phyloP scores from a whole-genome alignment of 2,113 vertebrate species.

The Notothenia rossii region DNA sequence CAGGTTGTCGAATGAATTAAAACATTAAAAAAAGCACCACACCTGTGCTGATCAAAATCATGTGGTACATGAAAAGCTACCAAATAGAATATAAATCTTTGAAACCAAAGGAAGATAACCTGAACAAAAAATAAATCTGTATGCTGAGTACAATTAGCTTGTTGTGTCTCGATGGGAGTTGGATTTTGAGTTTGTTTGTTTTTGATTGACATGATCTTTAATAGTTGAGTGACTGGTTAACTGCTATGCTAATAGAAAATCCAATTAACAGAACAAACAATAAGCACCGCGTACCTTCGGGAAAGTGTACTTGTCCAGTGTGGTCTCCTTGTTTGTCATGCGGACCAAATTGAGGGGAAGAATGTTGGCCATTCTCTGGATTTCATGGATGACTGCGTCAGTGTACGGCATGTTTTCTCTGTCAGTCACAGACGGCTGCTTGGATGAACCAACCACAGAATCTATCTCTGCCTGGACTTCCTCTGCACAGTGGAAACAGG shows the following conservation, averaged over 20 bases:
- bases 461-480: constrained; percentile 82
- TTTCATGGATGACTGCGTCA: constrained; percentile 87
- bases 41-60: background rate
- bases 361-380: constrained; percentile 85
- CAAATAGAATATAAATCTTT: background rate
- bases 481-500: constrained; percentile 36
- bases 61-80: background rate
- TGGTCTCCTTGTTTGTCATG: constrained; percentile 58
- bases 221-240: too few species aligned
- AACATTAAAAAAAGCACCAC: background rate
- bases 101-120: too few species aligned
- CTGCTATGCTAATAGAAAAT: background rate
- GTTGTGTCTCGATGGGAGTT: too few species aligned
- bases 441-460: constrained; percentile 63
- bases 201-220: background rate
- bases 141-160: too few species aligned
- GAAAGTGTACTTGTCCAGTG: constrained; percentile 76
- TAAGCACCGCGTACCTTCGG: constrained; percentile 77
- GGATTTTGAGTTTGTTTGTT: background rate
- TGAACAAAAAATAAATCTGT: too few species aligned
- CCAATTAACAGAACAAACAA: background rate
- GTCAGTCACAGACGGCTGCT: constrained; percentile 74
- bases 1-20: background rate
- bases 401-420: constrained; percentile 84
- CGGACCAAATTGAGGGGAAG: constrained; percentile 74